A percentile compares a stretch with the other conserved stretches of the same genome.
Evolutionary conservation across 35 echinoderm and acorn worm genomes (phyloP).

Genomic region (Stichopus chloronotus): DNA sequence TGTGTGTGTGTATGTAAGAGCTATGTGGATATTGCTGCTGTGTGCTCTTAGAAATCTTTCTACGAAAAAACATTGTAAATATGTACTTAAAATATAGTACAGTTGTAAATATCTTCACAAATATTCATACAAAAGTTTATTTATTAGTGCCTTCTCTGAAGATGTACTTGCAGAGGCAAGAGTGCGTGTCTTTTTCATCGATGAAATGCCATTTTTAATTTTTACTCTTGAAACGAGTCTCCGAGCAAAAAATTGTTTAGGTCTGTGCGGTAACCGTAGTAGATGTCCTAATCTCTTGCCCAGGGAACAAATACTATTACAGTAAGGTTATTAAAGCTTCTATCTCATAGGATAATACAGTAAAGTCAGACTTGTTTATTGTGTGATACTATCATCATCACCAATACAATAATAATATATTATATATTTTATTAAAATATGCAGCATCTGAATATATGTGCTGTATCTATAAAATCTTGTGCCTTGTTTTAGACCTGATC

Average conservation of each 20-base stretch:
- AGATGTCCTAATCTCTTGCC: neutral
- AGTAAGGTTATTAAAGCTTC: neutral
- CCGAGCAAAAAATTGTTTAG: neutral
- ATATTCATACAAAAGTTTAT: conserved; percentile 42
- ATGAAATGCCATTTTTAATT: conserved; percentile 18
- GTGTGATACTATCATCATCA: neutral
- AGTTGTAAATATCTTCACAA: conserved; percentile 27
- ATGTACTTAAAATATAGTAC: conserved; percentile 41
- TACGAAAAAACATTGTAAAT: conserved; percentile 5
- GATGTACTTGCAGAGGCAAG: neutral
- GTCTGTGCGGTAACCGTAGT: neutral
- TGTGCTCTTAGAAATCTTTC: neutral
- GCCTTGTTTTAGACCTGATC: too few species aligned
- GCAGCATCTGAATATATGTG: too few species aligned
- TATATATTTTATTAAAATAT: too few species aligned
- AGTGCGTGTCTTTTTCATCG: neutral
- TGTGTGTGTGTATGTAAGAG: neutral
- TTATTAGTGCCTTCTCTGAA: conserved; percentile 35
- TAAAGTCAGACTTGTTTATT: neutral
- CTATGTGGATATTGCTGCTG: neutral
- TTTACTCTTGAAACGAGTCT: neutral
- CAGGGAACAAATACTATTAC: neutral
- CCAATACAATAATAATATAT: neutral
- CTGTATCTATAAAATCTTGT: too few species aligned
- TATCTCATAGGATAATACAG: neutral